Conservation (phyloP, 2,888 invertebrate genomes). For the Parelbella ahira region DNA sequence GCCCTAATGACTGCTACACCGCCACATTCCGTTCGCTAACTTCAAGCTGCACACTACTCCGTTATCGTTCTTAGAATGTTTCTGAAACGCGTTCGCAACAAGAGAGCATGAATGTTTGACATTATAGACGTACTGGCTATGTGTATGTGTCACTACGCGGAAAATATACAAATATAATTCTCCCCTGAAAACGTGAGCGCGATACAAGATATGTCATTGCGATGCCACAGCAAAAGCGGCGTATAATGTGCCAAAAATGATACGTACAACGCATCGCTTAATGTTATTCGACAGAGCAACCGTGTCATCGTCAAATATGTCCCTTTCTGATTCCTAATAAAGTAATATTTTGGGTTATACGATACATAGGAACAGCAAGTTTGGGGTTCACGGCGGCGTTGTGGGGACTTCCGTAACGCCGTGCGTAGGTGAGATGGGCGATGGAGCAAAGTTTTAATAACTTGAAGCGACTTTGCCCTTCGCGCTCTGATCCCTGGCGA, state of each 20-base stretch:
- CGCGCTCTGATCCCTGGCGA: slow-evolving; percentile 9
- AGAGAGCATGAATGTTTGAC: no score
- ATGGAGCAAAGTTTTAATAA: slow-evolving; percentile 75
- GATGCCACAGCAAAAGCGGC: slow-evolving; percentile 17
- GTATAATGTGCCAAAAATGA: slow-evolving; percentile 33
- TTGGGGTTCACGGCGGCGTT: slow-evolving; percentile 54
- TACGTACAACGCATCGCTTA: slow-evolving; percentile 43
- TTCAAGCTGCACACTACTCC: slow-evolving; percentile 3
- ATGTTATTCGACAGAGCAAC: slow-evolving; percentile 45
- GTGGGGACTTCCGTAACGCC: slow-evolving; percentile 58
- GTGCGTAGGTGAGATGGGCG: slow-evolving; percentile 54
- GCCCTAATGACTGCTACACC: slow-evolving; percentile 57
- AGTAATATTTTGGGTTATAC: slow-evolving; percentile 51
- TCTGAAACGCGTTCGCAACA: no score
- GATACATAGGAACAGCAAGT: slow-evolving; percentile 53
- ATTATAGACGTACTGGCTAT: no score
- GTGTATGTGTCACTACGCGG: not conserved
- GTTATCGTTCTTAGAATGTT: slow-evolving; percentile 2
- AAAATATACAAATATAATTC: slow-evolving; percentile 3
- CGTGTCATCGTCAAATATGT: slow-evolving; percentile 41
- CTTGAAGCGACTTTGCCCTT: slow-evolving; percentile 46
- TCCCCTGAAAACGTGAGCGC: slow-evolving; percentile 23
- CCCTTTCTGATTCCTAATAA: slow-evolving; percentile 45
- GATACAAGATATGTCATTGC: slow-evolving; percentile 23
- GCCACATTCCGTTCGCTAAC: slow-evolving; percentile 31